Conservation (phyloP, 2,888 invertebrate genomes). For the Euplexia lucipara region DNA sequence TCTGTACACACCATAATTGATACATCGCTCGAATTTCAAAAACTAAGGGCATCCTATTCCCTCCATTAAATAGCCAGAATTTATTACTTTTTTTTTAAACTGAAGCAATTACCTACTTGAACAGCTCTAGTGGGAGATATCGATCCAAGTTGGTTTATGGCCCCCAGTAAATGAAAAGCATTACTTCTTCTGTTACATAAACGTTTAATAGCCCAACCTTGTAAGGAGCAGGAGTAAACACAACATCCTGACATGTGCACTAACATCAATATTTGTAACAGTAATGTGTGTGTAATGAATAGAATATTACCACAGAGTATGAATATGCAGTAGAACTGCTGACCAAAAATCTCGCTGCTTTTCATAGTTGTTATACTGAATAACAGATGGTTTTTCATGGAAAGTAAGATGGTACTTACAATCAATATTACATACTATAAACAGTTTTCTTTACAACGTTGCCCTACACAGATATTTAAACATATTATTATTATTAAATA, state of each 20-base stretch:
- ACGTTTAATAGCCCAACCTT: conserved; percentile 45
- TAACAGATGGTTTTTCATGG: too few relatives aligned
- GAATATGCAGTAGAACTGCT: neutral
- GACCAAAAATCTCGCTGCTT: neutral
- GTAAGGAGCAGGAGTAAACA: conserved; percentile 46
- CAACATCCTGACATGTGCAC: conserved; percentile 44
- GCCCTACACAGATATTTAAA: too few relatives aligned
- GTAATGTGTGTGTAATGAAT: conserved; percentile 36
- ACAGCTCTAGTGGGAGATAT: conserved; percentile 12
- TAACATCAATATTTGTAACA: conserved; percentile 64
- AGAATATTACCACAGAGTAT: conserved; percentile 12
- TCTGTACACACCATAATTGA: too few relatives aligned
- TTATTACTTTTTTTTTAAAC: conserved; percentile 3
- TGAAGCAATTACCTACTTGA: conserved; percentile 25
- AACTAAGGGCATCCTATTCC: neutral
- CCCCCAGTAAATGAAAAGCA: conserved; percentile 19
- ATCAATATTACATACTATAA: too few relatives aligned
- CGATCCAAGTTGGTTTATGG: conserved; percentile 12
- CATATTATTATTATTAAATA: too few relatives aligned
- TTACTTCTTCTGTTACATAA: conserved; percentile 43
- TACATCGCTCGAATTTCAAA: conserved; percentile 38
- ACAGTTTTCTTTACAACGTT: too few relatives aligned
- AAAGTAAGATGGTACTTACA: too few relatives aligned
- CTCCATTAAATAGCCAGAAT: neutral
- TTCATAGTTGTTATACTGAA: neutral